These are phyloP conservation scores for Poeciliopsis turneri DNA, from an alignment of 2,797 vertebrate species.

Conservation along the genomic window DNA sequence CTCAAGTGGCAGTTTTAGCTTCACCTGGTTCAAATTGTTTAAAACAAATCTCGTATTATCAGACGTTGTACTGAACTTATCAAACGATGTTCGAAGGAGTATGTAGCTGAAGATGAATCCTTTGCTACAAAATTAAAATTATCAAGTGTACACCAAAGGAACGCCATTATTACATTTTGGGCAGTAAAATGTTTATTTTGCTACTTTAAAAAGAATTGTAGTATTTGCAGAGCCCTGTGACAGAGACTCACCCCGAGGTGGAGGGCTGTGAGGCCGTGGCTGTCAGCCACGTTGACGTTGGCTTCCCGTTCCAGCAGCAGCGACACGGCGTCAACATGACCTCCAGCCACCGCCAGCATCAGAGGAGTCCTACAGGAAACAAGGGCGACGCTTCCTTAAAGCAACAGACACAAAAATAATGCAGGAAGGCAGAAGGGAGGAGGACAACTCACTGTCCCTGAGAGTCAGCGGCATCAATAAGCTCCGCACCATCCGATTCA, in stretches of 20 bases:
- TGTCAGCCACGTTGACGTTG: constrained; percentile 86
- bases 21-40: too few relatives aligned
- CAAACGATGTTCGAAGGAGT: too few relatives aligned
- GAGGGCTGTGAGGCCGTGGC: constrained; percentile 90
- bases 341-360: constrained; percentile 95
- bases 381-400: neutral
- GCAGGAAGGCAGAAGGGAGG: neutral
- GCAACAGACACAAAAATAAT: neutral
- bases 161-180: too few relatives aligned
- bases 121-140: too few relatives aligned
- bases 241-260: constrained; percentile 87
- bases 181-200: too few relatives aligned
- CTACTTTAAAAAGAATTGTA: too few relatives aligned
- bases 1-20: too few relatives aligned
- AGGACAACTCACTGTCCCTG: constrained; percentile 91
- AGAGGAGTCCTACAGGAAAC: constrained; percentile 87
- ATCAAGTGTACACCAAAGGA: too few relatives aligned
- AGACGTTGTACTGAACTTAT: too few relatives aligned
- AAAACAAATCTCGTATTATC: too few relatives aligned
- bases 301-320: constrained; percentile 95
- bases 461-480: constrained; percentile 87
- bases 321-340: constrained; percentile 92
- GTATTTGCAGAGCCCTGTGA: too few relatives aligned
- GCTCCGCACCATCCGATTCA: constrained; percentile 85
- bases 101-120: too few relatives aligned